Evolutionary conservation across 1,140 invertebrate species (phyloP), one percentile per base, ranked within the genome.

Genomic region (Mercenaria mercenaria): DNA sequence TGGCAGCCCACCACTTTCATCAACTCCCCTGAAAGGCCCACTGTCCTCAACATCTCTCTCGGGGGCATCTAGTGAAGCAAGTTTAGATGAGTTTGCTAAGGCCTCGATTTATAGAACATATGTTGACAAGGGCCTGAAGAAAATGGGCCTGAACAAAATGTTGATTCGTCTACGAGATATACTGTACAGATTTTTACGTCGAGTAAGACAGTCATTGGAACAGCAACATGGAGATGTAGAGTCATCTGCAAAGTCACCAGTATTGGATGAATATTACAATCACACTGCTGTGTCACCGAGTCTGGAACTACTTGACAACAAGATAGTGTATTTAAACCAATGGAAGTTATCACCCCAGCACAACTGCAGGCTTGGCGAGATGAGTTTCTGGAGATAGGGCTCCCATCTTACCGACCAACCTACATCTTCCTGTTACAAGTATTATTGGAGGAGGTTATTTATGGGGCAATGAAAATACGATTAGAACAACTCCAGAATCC

Each of bases 71-170:
- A 94, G 94, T 90, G 95, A 95, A 37, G 91, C 93, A 11, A 95
- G 94, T 89, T 74, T 95, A 47, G 95, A 94, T 90, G 94, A 91
- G 43, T 95, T 95, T 69, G 89, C 79, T 3, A 88, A 87, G 23
- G 76, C 91, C 32, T 90, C 92, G 18, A 92, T 95, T 11, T 96
- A 96, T 92, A 95, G 98, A 87, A 97, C 97, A 91, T 99, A 98
- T 94, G 98, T 99, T 82, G 97, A 98, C 94, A 98, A 98, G 95
- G 97, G 98, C 72, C 96, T 99, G 29, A 98, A 98, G 95, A 98
- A 98, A 23, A 97, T 97, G 91, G 98, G 98, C 0, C 96, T 99
- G 67, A 97, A 97, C 47, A 98, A 98, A 94, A 97, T 96, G 82
- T 94, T 96, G 85, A 87, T 95, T 39, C 93, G 96, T 82, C 93